A percentile compares a stretch with the other conserved stretches of the same genome.
Evolutionary conservation across 2,113 vertebrate genomes (phyloP).

Genomic region (Chauna torquata): DNA sequence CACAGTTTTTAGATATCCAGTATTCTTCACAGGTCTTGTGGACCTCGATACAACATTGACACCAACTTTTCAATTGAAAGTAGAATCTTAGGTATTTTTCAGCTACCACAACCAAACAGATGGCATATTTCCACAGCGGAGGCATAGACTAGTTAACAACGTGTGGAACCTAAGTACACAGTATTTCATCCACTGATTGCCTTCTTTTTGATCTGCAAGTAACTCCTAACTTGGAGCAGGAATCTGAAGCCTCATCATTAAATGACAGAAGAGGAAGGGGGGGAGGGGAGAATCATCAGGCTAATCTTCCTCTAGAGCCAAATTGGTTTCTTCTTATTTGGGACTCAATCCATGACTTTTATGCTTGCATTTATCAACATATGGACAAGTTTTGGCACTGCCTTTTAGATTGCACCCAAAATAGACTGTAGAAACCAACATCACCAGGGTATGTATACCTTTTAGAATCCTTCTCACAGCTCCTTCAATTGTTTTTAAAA

Average conservation of each 20-base stretch:
- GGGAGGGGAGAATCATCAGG: neutral
- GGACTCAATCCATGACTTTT: neutral
- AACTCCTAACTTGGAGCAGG: neutral
- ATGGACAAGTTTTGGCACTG: neutral
- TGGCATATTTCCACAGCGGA: neutral
- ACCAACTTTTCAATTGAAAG: neutral
- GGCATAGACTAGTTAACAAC: neutral
- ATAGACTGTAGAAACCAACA: neutral
- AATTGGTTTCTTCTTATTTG: neutral
- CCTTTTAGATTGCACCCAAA: neutral
- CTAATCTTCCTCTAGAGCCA: neutral
- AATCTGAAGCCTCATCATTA: neutral
- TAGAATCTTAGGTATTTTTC: neutral
- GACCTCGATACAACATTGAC: neutral
- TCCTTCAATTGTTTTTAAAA: neutral
- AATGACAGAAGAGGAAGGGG: neutral
- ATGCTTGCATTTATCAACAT: neutral
- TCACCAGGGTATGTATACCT: neutral
- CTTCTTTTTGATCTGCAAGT: neutral
- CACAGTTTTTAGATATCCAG: neutral
- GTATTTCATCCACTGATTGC: neutral
- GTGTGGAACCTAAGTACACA: neutral
- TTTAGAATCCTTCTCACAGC: neutral
- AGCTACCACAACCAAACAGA: neutral
- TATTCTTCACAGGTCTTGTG: neutral